phyloP scores from a whole-genome alignment of 1,140 invertebrate species.

The Meloidogyne hapla region DNA sequence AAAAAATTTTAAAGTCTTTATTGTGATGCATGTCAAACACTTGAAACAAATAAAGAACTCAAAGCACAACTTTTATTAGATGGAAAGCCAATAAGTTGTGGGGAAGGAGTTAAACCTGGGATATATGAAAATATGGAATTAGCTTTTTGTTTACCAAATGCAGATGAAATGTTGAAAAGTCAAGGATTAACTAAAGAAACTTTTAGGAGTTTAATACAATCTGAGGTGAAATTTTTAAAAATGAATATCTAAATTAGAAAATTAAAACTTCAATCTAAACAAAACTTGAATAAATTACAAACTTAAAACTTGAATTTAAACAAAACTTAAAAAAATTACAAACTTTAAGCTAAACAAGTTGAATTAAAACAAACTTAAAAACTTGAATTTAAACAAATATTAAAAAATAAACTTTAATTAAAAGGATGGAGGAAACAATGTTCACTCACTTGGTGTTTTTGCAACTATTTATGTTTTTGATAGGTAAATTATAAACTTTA shows the following conservation, averaged over 20 bases:
- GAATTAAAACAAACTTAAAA: too few relatives aligned
- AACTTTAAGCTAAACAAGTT: too few relatives aligned
- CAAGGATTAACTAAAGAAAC: slow-evolving; percentile 60
- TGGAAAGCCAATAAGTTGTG: slow-evolving; percentile 60
- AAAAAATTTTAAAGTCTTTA: slow-evolving; percentile 51
- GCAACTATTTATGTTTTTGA: slow-evolving; percentile 63
- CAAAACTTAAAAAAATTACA: too few relatives aligned
- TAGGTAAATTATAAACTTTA: slow-evolving; percentile 3
- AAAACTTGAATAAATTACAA: too few relatives aligned
- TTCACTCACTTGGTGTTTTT: slow-evolving; percentile 61
- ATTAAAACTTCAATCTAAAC: too few relatives aligned
- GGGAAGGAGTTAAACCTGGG: slow-evolving; percentile 54
- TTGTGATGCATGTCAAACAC: slow-evolving; percentile 61
- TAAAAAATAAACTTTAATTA: slow-evolving; percentile 22
- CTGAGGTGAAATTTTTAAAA: too few relatives aligned
- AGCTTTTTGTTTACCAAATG: slow-evolving; percentile 59
- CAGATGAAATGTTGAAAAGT: slow-evolving; percentile 58
- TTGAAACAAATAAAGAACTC: slow-evolving; percentile 47
- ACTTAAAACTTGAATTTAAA: too few relatives aligned
- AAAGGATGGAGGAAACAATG: slow-evolving; percentile 52
- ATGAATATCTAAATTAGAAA: too few relatives aligned
- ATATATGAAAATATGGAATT: slow-evolving; percentile 62
- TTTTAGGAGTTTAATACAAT: slow-evolving; percentile 56
- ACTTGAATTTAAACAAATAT: background rate
- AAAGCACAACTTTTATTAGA: slow-evolving; percentile 60